Evolutionary conservation across 2,797 vertebrate species (phyloP).

Genomic region (Manis javanica): DNA sequence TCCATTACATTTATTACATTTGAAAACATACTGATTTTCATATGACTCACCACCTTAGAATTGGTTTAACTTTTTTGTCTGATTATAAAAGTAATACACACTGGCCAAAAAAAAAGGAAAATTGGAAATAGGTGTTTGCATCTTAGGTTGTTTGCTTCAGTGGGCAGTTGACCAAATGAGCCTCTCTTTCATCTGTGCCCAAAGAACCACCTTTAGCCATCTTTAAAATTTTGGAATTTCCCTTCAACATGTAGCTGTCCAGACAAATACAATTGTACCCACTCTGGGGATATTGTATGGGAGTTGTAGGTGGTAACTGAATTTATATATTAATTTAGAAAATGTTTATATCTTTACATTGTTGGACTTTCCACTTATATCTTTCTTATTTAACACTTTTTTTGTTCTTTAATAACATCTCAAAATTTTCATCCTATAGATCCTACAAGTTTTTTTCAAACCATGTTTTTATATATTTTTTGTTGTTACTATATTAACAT

Average conservation of each 20-base stretch:
- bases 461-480: not conserved
- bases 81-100: not conserved
- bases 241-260: too few species aligned
- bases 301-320: not conserved
- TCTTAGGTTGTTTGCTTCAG: not conserved
- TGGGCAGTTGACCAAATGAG: not conserved
- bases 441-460: not conserved
- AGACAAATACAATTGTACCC: too few species aligned
- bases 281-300: too few species aligned
- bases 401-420: not conserved
- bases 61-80: not conserved
- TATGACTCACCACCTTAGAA: not conserved
- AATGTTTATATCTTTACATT: not conserved
- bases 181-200: not conserved
- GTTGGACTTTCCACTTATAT: not conserved
- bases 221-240: not conserved
- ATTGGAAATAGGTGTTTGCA: not conserved
- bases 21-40: not conserved
- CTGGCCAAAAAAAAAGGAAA: not conserved
- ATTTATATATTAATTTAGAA: not conserved
- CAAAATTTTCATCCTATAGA: not conserved
- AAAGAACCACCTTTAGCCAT: not conserved
- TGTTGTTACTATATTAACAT: not conserved
- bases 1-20: not conserved
- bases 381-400: conserved; percentile 20